Conservation (phyloP, 2,797 vertebrate genomes). For the Tamandua tetradactyla region DNA sequence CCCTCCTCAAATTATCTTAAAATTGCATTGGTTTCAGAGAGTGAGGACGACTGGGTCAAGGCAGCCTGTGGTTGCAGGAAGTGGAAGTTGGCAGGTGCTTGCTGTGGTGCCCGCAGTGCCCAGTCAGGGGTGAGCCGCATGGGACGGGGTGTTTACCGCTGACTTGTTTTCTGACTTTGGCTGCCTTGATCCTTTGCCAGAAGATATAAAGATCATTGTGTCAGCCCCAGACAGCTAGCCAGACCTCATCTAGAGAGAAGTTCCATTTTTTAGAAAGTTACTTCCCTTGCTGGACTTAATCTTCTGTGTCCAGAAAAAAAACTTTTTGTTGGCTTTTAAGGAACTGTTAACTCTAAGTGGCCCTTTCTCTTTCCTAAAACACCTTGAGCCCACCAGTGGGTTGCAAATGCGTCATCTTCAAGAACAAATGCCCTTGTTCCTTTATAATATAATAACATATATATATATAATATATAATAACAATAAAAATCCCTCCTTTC, state of each 20-base stretch:
- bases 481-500: background rate
- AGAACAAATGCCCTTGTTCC: no score
- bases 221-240: background rate
- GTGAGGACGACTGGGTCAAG: background rate
- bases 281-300: constrained; percentile 54
- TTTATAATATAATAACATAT: no score
- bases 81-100: background rate
- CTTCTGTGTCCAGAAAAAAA: constrained; percentile 1
- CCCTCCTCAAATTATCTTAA: background rate
- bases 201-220: background rate
- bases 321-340: background rate
- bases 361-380: background rate
- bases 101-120: background rate
- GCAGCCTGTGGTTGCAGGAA: background rate
- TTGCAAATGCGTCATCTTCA: fast-evolving
- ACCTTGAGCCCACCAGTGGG: fast-evolving
- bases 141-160: background rate
- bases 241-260: constrained; percentile 27
- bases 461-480: no score
- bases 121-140: background rate
- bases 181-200: constrained; percentile 46
- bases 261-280: constrained; percentile 54
- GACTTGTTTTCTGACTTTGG: background rate
- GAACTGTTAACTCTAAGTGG: background rate
- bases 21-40: background rate